phyloP scores from a whole-genome alignment of 1,140 invertebrate genomes.

The Saccostrea echinata region DNA sequence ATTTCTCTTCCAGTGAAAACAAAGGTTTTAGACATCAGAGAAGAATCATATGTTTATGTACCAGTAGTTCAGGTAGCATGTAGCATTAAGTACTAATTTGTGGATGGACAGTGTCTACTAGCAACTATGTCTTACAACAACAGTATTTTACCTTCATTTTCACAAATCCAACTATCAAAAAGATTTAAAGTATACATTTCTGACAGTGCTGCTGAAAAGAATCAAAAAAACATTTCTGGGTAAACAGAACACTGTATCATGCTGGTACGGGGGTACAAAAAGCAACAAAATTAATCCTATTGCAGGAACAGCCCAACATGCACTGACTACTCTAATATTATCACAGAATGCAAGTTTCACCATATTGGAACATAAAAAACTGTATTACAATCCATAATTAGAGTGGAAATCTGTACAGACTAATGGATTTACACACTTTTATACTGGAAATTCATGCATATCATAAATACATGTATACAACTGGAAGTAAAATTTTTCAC shows the following conservation, averaged over 20 bases:
- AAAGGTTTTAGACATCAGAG: no score
- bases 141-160: not conserved
- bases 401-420: not conserved
- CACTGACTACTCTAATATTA: not conserved
- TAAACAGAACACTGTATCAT: not conserved
- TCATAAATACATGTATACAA: not conserved
- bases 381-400: not conserved
- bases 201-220: not conserved
- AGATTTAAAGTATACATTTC: not conserved
- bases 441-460: not conserved
- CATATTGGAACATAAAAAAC: not conserved
- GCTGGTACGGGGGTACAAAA: not conserved
- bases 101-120: not conserved
- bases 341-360: conserved; percentile 31
- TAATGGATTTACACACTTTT: conserved; percentile 19
- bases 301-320: conserved; percentile 2
- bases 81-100: no score
- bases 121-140: conserved; percentile 12
- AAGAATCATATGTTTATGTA: no score
- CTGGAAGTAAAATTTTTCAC: no score
- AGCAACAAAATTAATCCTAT: not conserved
- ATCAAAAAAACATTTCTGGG: not conserved
- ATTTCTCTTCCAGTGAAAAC: no score
- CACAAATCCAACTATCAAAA: not conserved
- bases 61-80: no score